Percentiles rank a stretch among this genome's conserved stretches.
These are phyloP conservation scores for Ips typographus DNA, from an alignment of 1,140 invertebrate genomes.

Conservation along the genomic window DNA sequence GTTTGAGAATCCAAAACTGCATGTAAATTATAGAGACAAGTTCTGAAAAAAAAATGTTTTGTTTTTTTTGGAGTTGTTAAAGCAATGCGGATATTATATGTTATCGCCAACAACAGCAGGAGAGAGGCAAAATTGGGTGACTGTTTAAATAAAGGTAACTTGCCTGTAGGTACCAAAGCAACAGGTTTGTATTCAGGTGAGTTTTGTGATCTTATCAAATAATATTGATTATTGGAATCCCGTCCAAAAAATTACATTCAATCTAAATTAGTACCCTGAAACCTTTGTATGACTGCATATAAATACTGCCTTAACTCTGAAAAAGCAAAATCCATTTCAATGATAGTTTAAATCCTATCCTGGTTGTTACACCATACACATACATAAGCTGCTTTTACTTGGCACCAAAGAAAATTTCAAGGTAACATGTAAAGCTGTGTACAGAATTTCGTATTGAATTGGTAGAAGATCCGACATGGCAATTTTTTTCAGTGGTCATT, in stretches of 20 bases:
- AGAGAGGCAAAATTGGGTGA: slow-evolving; percentile 33
- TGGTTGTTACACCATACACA: neutral
- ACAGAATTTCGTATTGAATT: neutral
- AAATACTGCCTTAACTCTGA: too few relatives aligned
- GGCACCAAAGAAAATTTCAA: slow-evolving; percentile 33
- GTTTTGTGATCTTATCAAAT: too few relatives aligned
- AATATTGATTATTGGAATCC: too few relatives aligned
- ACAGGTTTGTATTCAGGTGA: too few relatives aligned
- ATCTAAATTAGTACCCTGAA: too few relatives aligned
- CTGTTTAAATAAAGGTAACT: slow-evolving; percentile 10
- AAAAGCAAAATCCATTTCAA: too few relatives aligned
- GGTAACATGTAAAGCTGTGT: slow-evolving; percentile 19
- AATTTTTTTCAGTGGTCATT: slow-evolving; percentile 71
- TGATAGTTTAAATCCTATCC: too few relatives aligned
- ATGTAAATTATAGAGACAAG: too few relatives aligned
- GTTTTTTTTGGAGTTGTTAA: neutral
- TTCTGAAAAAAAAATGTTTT: too few relatives aligned
- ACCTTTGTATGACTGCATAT: too few relatives aligned
- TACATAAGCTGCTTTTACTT: slow-evolving; percentile 31
- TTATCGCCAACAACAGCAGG: slow-evolving; percentile 3
- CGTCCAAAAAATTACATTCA: too few relatives aligned
- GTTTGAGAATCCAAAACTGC: neutral
- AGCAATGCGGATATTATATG: slow-evolving; percentile 4
- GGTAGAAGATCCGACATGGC: neutral
- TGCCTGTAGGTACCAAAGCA: neutral